phyloP scores from a whole-genome alignment of 2,888 invertebrate genomes.

The Thera obeliscata region DNA sequence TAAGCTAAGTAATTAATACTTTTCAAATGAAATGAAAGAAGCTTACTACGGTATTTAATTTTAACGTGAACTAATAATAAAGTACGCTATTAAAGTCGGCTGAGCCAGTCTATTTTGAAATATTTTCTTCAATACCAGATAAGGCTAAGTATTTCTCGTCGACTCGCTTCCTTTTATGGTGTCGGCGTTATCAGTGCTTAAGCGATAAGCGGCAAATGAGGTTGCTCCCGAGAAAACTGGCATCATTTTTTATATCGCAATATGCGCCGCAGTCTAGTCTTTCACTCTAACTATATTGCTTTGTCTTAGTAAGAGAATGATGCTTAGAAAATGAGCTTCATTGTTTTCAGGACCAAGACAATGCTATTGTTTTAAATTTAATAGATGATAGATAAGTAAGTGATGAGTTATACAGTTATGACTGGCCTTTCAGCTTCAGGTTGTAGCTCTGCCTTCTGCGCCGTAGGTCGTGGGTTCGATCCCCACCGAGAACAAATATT shows the following conservation, averaged over 20 bases:
- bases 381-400: not conserved
- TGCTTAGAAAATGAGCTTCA: constrained; percentile 48
- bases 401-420: no score
- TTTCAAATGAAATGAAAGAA: not conserved
- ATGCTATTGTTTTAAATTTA: constrained; percentile 22
- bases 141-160: constrained; percentile 65
- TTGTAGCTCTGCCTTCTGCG: no score
- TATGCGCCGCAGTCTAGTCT: constrained; percentile 64
- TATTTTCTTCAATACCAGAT: constrained; percentile 65
- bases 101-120: constrained; percentile 48
- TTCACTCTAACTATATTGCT: constrained; percentile 57
- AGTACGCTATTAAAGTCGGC: not conserved
- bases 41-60: no score
- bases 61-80: not conserved
- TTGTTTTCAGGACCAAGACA: constrained; percentile 46
- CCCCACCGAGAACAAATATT: no score
- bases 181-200: constrained; percentile 60
- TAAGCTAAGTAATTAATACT: not conserved
- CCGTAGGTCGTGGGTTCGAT: no score
- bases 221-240: constrained; percentile 63
- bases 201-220: constrained; percentile 71
- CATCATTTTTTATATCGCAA: constrained; percentile 74
- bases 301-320: constrained; percentile 52
- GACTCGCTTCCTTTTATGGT: constrained; percentile 64
- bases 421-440: no score